phyloP scores from a whole-genome alignment of 1,140 invertebrate genomes.

The Drosophila hydei region DNA sequence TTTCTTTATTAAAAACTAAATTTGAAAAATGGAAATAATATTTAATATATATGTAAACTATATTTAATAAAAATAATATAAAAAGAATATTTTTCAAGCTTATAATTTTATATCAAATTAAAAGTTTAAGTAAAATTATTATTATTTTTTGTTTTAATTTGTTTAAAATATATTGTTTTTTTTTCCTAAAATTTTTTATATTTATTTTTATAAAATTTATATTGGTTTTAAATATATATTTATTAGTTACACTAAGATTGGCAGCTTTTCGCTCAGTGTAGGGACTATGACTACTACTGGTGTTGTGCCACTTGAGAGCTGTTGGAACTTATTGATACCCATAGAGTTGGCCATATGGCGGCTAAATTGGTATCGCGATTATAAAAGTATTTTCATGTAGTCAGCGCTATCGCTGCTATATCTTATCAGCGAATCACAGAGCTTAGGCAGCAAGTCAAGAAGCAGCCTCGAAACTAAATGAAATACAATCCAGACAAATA shows the following conservation, averaged over 20 bases:
- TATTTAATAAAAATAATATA: no score
- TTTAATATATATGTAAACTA: no score
- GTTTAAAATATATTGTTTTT: neutral
- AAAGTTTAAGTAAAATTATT: no score
- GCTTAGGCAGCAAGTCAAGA: slow-evolving; percentile 32
- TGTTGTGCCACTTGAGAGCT: slow-evolving; percentile 67
- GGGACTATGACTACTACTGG: slow-evolving; percentile 12
- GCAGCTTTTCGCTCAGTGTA: no score
- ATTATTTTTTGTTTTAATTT: no score
- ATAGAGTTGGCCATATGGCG: slow-evolving; percentile 60
- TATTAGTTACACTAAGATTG: no score
- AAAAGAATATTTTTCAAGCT: no score
- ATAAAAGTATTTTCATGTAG: slow-evolving; percentile 73
- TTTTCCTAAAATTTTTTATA: slow-evolving; percentile 1
- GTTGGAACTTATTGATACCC: slow-evolving; percentile 62
- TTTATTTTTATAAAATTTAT: no score
- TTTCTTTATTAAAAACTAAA: no score
- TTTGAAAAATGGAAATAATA: no score
- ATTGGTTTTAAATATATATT: no score
- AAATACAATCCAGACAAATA: slow-evolving; percentile 1
- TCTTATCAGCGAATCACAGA: slow-evolving; percentile 27
- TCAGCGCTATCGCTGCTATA: slow-evolving; percentile 24
- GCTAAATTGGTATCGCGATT: slow-evolving; percentile 55
- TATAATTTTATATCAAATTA: no score
- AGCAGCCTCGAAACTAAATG: neutral